Base-by-base conservation (phyloP, 1,140 invertebrate genomes). In the Protaetia brevitarsis region DNA sequence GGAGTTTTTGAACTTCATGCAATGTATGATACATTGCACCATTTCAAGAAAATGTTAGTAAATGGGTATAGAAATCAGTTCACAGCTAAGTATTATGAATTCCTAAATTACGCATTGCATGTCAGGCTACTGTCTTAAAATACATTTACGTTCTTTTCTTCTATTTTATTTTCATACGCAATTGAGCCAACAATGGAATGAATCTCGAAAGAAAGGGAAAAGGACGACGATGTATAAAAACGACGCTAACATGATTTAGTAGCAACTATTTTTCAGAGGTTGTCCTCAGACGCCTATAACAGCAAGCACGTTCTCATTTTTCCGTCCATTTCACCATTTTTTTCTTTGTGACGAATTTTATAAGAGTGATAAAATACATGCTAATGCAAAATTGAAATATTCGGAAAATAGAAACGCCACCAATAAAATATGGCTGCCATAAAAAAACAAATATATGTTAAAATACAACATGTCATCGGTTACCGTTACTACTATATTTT, bases 191-290 rank as follows among this genome's bases (percentile, higher is more conserved):
- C 41, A 51, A 51, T 23, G 41, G 16, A 21, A 16, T 51, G 26
- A 51, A 51, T 23, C 11, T 10, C 21, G 19, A 51, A 23, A 19
- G 41, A 51, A 51, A 51, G 19, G 41, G 26, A 26, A 51, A 51
- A 26, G 26, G 41, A 16, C 41, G 26, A 51, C 21, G 41, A 51
- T 19, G 19, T 51, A 51, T 23, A 51, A 51, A 26, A 23, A 51
- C 26, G 41, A 51, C 41, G 41, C 41, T 51, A 51, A 51, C 41
- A 21, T 51, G 41, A 51, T 51, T 51, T 51, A 51, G 41, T 51
- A 19, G 6, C 5, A 23, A 51, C 19, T 23, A 51, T 51, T 51
- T 51, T 51, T 51, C 41, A 23, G 19, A 23, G 19, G 41, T 3
- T 23, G 19, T 51, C 41, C 7, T 16, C 21, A 23, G 6, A 23